Conservation (phyloP, 2,797 vertebrate genomes). For the Cyclura pinguis region DNA sequence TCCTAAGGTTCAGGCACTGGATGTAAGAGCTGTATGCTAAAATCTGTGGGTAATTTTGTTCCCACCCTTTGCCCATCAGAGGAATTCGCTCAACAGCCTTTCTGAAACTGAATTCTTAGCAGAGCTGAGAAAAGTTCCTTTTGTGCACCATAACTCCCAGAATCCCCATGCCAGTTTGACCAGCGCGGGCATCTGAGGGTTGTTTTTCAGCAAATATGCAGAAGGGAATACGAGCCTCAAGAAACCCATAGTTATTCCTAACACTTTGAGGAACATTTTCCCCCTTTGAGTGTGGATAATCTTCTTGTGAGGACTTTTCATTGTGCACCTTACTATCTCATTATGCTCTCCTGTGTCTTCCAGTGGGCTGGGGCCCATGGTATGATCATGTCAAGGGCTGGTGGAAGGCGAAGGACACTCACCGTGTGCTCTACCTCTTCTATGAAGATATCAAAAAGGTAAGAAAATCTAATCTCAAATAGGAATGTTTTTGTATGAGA, state of each 20-base stretch:
- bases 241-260: neutral
- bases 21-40: too few relatives aligned
- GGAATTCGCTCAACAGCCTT: too few relatives aligned
- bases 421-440: constrained; percentile 86
- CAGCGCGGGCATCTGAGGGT: neutral
- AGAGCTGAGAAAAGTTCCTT: too few relatives aligned
- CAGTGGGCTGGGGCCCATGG: constrained; percentile 90
- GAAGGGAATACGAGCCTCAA: neutral
- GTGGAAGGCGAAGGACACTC: constrained; percentile 82
- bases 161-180: too few relatives aligned
- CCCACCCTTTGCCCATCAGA: too few relatives aligned
- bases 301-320: neutral
- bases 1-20: too few relatives aligned
- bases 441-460: constrained; percentile 90
- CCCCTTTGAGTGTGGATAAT: too few relatives aligned
- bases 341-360: neutral
- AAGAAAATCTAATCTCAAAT: neutral
- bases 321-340: neutral
- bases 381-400: constrained; percentile 88
- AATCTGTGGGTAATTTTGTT: too few relatives aligned
- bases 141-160: too few relatives aligned
- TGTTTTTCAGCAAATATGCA: neutral
- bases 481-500: neutral
- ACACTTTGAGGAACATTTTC: neutral
- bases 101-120: too few relatives aligned